These are phyloP conservation scores for Acrossocheilus wenchowensis DNA, from an alignment of 2,797 vertebrate genomes.

Conservation along the genomic window DNA sequence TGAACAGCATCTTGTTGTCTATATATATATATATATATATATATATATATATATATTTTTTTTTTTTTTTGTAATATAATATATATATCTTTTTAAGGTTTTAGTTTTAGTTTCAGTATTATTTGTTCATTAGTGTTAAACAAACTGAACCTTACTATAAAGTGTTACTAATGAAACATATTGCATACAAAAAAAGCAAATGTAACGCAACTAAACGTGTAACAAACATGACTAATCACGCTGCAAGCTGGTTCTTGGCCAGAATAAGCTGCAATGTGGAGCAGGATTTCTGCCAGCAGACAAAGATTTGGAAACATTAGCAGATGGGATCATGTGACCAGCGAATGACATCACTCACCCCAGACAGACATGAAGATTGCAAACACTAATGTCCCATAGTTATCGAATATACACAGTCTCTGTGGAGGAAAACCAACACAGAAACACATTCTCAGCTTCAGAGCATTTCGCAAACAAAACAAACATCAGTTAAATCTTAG, in stretches of 20 bases:
- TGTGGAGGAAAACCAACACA: conserved; percentile 70
- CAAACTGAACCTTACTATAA: neutral
- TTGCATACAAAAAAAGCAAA: neutral
- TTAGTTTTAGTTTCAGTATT: too few species aligned
- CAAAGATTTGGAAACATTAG: neutral
- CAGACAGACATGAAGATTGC: conserved; percentile 96
- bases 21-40: too few species aligned
- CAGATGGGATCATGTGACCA: neutral
- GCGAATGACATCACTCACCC: conserved; percentile 80
- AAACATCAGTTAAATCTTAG: neutral
- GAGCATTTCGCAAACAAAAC: neutral
- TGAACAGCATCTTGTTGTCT: too few species aligned
- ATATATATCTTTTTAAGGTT: too few species aligned
- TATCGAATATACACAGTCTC: conserved; percentile 96
- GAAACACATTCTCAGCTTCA: neutral
- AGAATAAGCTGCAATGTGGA: conserved; percentile 15
- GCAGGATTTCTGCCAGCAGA: neutral
- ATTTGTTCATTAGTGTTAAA: neutral
- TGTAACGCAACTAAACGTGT: neutral
- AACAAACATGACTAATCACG: neutral
- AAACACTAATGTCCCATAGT: conserved; percentile 92
- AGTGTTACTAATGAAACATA: neutral
- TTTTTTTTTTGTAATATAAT: too few species aligned
- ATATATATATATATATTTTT: too few species aligned
- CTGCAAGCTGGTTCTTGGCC: neutral